These are phyloP conservation scores for Pyrocephalus nanus DNA, from an alignment of 2,797 vertebrate species.

Conservation along the genomic window DNA sequence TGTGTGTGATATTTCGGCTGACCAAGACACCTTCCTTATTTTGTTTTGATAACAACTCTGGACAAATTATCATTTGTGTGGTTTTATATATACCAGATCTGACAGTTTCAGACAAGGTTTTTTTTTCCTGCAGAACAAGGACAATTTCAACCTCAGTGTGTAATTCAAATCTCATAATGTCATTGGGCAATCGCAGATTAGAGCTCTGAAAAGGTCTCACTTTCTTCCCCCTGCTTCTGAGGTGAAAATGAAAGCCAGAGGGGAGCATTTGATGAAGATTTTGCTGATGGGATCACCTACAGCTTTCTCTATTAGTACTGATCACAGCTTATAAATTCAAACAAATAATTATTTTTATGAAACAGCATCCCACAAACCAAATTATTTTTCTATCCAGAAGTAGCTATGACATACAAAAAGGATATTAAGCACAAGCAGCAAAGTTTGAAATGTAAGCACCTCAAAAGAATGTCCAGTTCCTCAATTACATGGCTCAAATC, in stretches of 20 bases:
- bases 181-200: not conserved
- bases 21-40: not conserved
- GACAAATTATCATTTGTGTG: not conserved
- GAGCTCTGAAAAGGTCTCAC: not conserved
- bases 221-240: not conserved
- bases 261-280: not conserved
- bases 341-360: not conserved
- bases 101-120: not conserved
- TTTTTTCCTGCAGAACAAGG: not conserved
- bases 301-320: not conserved
- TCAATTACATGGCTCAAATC: not conserved
- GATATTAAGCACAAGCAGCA: not conserved
- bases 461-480: not conserved
- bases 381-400: not conserved
- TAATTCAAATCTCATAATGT: not conserved
- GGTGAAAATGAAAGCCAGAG: not conserved
- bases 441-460: not conserved
- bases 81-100: not conserved
- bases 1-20: not conserved
- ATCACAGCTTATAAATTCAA: not conserved
- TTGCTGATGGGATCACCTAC: not conserved
- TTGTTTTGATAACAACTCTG: slow-evolving; percentile 5
- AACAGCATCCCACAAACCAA: not conserved
- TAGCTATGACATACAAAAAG: not conserved
- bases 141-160: not conserved